These are phyloP conservation scores for Caranx ignobilis DNA, from an alignment of 2,113 vertebrate genomes.

Conservation along the genomic window DNA sequence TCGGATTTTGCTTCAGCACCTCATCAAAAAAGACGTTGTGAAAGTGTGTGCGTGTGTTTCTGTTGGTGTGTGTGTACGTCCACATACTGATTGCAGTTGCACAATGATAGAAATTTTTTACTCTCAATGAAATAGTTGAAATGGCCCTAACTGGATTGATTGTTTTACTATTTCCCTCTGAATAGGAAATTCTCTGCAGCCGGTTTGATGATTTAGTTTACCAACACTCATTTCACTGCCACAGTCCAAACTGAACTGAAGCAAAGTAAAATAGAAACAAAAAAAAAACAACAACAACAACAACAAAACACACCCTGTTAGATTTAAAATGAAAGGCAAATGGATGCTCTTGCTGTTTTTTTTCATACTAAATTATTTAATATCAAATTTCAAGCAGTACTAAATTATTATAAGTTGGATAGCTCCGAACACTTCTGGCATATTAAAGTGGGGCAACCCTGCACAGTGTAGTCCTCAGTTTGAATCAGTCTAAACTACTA, in stretches of 20 bases:
- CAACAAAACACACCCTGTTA: background rate
- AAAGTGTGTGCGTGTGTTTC: background rate
- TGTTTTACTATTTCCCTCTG: slow-evolving; percentile 3
- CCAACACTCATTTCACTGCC: background rate
- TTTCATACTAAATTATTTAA: slow-evolving; percentile 32
- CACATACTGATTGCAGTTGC: background rate
- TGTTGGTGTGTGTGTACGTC: background rate
- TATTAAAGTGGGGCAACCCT: slow-evolving; percentile 29
- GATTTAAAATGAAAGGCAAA: background rate
- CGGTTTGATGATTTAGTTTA: slow-evolving; percentile 25
- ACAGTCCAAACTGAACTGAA: background rate
- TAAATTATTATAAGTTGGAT: slow-evolving; percentile 11
- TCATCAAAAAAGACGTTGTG: slow-evolving; percentile 6
- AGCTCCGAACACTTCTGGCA: slow-evolving; percentile 34
- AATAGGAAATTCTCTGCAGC: slow-evolving; percentile 5
- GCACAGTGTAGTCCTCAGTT: slow-evolving; percentile 35
- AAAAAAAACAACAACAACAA: background rate
- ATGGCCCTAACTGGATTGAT: slow-evolving; percentile 4
- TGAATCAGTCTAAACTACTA: slow-evolving; percentile 49
- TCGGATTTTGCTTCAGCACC: slow-evolving; percentile 31
- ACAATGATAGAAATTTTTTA: slow-evolving; percentile 12
- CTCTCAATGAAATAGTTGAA: slow-evolving; percentile 6
- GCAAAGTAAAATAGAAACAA: background rate
- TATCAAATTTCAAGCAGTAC: slow-evolving; percentile 4
- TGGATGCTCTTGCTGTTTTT: slow-evolving; percentile 1